Conservation (phyloP, 2,888 invertebrate species). For the Synanthedon andrenaeformis region DNA sequence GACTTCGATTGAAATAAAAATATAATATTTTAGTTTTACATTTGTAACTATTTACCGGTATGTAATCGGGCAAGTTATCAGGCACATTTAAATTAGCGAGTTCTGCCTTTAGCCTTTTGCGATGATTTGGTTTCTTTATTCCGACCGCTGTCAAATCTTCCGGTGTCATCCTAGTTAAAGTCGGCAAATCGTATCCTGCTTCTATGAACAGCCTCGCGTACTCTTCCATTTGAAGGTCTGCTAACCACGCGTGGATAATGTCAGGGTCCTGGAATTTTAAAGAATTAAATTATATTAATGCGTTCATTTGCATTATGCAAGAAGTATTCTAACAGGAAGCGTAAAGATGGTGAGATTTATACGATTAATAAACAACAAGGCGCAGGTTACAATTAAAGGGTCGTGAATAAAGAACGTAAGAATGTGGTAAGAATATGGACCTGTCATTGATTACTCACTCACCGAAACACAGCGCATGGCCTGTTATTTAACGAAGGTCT, state of each 20-base stretch:
- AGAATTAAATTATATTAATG: neutral
- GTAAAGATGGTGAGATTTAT: too few relatives aligned
- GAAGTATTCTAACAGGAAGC: too few relatives aligned
- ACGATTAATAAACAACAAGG: too few relatives aligned
- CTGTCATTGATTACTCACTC: too few relatives aligned
- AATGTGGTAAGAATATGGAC: too few relatives aligned
- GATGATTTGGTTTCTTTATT: constrained; percentile 97
- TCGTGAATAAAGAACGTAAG: too few relatives aligned
- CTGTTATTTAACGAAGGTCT: too few relatives aligned
- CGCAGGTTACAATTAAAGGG: too few relatives aligned
- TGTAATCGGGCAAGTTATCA: constrained; percentile 94
- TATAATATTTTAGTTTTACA: too few relatives aligned
- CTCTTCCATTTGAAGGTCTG: constrained; percentile 93
- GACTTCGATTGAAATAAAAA: too few relatives aligned
- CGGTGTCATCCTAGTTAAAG: constrained; percentile 98
- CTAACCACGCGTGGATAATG: constrained; percentile 94
- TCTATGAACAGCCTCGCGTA: constrained; percentile 93
- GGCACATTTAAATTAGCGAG: constrained; percentile 94
- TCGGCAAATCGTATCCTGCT: constrained; percentile 97
- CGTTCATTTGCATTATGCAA: too few relatives aligned
- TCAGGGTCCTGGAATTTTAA: constrained; percentile 81
- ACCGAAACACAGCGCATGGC: too few relatives aligned
- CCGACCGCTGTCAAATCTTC: constrained; percentile 91
- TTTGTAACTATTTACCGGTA: constrained; percentile 76
- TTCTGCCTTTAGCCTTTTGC: constrained; percentile 95